Base-by-base conservation (phyloP, 2,888 invertebrate genomes). In the Luperina testacea region DNA sequence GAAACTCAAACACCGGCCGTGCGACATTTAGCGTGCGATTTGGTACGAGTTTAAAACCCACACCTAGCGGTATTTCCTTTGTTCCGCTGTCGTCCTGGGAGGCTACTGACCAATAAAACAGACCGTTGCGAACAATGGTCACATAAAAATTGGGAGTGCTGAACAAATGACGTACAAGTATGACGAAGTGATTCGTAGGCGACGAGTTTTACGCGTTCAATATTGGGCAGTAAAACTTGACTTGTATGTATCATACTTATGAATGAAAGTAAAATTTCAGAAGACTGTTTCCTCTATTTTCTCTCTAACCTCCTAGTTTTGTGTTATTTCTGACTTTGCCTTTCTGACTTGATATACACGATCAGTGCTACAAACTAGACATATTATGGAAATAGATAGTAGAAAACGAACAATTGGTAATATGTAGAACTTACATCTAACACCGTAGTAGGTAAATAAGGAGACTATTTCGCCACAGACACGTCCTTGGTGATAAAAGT, bases 51-150 rank as follows among this genome's bases (percentile, higher is more conserved):
- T 90, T 89, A 88, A 90, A 85, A 83, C 74, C 84, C 87, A 85
- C 81, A 85, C 82, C 82, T 91, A 91, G 92, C 92, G 91, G 92
- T 90, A 90, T 87, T 91, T 90, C 88, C 89, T 93, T 94, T 93
- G 92, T 93, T 93, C 88, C 89, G 80, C 85, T 84, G 77, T 83
- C 91, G 87, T 89, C 85, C 91, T 91, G 92, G 91, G 92, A 91
- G 93, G 93, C 94, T 94, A 93, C 94, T 84, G 93, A 88, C 91
- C 84, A 91, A 93, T 94, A 93, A 93, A 94, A 92, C 87, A 89
- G 82, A 86, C 87, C 87, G 90, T 90, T 90, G 89, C 87, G 87
- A 94, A 95, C 95, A 95, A 95, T 95, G 89, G 92, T 84, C 82
- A 88, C 92, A 92, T 94, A 94, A 94, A 94, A 92, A 91, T 90